Percentiles rank a stretch among this genome's conserved stretches.
These are phyloP conservation scores for Pseudocheirus occidentalis DNA, from an alignment of 2,797 vertebrate species.

Conservation along the genomic window DNA sequence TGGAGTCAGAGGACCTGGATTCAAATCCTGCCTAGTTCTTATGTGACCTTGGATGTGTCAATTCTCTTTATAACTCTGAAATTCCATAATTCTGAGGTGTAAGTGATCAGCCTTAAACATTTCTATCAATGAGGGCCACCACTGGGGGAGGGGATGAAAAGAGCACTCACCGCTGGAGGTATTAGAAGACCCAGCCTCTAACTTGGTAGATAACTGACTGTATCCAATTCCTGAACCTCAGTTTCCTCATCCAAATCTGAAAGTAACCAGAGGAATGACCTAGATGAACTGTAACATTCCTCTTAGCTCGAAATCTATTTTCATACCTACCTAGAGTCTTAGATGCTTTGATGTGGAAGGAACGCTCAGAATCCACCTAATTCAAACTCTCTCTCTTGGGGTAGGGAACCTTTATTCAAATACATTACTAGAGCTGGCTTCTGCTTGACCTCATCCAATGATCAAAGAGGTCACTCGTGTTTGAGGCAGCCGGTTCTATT, in stretches of 20 bases:
- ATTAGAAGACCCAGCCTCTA: not conserved
- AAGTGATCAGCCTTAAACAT: not conserved
- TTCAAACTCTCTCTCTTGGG: not conserved
- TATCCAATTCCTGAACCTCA: not conserved
- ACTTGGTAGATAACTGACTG: not conserved
- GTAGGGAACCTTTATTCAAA: not conserved
- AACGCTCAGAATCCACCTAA: not conserved
- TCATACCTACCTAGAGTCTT: not conserved
- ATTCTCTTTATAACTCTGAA: not conserved
- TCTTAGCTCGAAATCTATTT: not conserved
- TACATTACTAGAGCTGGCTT: not conserved
- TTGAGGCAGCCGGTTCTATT: not conserved
- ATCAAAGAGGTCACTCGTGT: not conserved
- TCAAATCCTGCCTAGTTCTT: not conserved
- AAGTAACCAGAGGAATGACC: not conserved
- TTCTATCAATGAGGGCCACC: not conserved
- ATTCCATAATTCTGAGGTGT: not conserved
- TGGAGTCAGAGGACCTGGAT: not conserved
- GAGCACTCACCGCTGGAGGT: not conserved
- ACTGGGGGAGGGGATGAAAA: not conserved
- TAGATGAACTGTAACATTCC: not conserved
- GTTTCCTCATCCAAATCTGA: slow-evolving; percentile 11
- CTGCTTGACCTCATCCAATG: not conserved
- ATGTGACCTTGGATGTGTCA: not conserved
- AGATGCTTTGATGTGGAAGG: not conserved